Evolutionary conservation across 2,888 invertebrate genomes (phyloP), one percentile per base, ranked within the genome.

Genomic region (Dichetophora obliterata): DNA sequence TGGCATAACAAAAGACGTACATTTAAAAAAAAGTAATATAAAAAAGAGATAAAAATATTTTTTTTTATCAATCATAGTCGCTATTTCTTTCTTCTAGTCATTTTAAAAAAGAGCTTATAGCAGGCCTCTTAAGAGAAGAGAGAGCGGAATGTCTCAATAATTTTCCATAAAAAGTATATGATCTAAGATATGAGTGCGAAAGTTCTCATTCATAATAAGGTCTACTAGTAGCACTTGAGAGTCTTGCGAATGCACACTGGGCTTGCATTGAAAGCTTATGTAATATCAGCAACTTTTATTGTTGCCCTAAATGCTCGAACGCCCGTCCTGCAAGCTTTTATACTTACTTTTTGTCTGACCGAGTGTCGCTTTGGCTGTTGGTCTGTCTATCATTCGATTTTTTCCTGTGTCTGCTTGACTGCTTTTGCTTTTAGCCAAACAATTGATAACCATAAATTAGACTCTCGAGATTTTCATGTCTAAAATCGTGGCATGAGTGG

Each of bases 381-480:
- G 22, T 16, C 73, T 74, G 37, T 37, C 31, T 77, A 24, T 19
- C 5, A 48, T 69, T 52, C 68, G 52, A 19, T 50, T 43, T 31
- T 5, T 65, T 6, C 68, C 27, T 54, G 31, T 72, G 37, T 75
- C 57, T 75, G 75, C 75, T 75, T 77, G 71, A 43, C 57, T 80
- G 78, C 75, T 77, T 80, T 80, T 81, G 80, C 80, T 82, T 86
- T 87, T 85, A 86, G 85, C 85, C 83, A 85, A 85, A 87, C 86
- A 86, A 87, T 87, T 86, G 86, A 87, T 87, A 85, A 86, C 86
- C 85, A 86, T 86, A 86, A 86, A 86, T 86, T 87, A 86, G 84
- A 84, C 86, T 87, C 87, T 86, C 81, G 86, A 86, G 86, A 87
- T 86, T 87, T 85, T 31, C 31, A 31, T 31, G 5, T 3, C 31